Evolutionary conservation across 2,113 vertebrate genomes (phyloP), one percentile per base, ranked within the genome.

Genomic region (Festucalex cinctus): DNA sequence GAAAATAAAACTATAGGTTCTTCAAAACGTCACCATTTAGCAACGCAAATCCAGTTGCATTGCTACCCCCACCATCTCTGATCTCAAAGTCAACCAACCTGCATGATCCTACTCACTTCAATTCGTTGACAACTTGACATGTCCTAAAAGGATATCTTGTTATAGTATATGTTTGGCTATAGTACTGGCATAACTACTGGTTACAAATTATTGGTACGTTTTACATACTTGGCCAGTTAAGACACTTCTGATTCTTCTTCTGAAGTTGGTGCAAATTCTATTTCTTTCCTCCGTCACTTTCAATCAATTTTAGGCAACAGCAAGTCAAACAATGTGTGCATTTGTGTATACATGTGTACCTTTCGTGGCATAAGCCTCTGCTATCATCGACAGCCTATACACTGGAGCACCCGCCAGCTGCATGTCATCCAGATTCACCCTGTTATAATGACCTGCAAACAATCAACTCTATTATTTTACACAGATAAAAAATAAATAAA

Each of bases 301-400:
- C 2, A 32, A 32, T 32, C 2, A 32, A 2, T 4, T 32, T 32
- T 26, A 54, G 51, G 51, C 51, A 12, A 16, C 51, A 54, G 51
- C 51, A 54, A 54, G 51, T 54, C 51, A 54, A 54, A 54, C 22
- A 54, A 54, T 43, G 35, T 39, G 59, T 67, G 69, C 66, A 20
- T 66, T 46, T 59, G 4, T 51, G 22, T 20, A 20, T 19, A n/a
- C 17, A 46, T 24, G 2, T 24, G 3, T 81, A 97, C 97, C 97
- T 95, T 95, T 98, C 57, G 95, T 97, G 28, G 97, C 94, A 24
- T 93, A 96, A 0, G 96, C 95, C 83, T 99, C 97, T 0, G 97
- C 97, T 22, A 97, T 94, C 93, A 98, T 94, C 28, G 95, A 94
- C 54, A 99, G 77, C 66, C 95, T 91, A 73, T 98, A 98, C 0